A percentile compares a stretch with the other conserved stretches of the same genome.
Conservation (phyloP, 1,140 invertebrate genomes). For the Drosophila ohnishii region DNA sequence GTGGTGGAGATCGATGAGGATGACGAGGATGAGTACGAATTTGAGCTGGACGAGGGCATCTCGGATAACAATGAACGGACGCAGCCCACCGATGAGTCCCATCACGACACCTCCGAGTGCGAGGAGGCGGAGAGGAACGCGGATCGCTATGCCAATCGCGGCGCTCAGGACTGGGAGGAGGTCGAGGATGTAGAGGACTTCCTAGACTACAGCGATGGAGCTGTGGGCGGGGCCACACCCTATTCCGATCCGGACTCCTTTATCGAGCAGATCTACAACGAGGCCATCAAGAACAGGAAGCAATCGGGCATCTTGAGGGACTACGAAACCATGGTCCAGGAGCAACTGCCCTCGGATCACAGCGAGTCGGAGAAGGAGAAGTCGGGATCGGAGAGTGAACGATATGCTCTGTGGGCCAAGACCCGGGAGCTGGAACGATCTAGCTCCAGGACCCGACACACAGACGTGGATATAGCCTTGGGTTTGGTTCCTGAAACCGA, state of each 20-base stretch:
- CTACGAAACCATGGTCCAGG: conserved; percentile 72
- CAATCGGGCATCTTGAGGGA: conserved; percentile 76
- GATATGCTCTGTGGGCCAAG: conserved; percentile 67
- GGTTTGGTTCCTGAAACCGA: conserved; percentile 60
- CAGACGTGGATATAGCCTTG: conserved; percentile 50
- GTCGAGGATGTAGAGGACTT: conserved; percentile 61
- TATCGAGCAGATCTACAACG: conserved; percentile 81
- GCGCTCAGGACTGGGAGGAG: conserved; percentile 76
- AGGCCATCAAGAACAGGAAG: conserved; percentile 75
- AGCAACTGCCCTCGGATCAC: conserved; percentile 61
- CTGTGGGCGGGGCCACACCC: conserved; percentile 60
- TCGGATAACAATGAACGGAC: conserved; percentile 78
- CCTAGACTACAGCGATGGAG: conserved; percentile 62
- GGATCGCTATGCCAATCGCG: conserved; percentile 72
- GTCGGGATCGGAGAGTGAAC: conserved; percentile 63
- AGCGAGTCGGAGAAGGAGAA: conserved; percentile 70
- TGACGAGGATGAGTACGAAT: conserved; percentile 67
- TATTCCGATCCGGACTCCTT: conserved; percentile 75
- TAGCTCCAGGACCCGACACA: conserved; percentile 23
- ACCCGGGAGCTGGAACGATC: conserved; percentile 53
- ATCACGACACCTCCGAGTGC: conserved; percentile 79
- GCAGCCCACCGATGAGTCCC: conserved; percentile 76
- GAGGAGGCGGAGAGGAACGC: conserved; percentile 78
- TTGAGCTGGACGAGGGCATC: conserved; percentile 78
- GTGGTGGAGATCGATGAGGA: conserved; percentile 80